These are phyloP conservation scores for Scolanthus callimorphus DNA, from an alignment of 92 coral and sea anemone species.

Conservation along the genomic window DNA sequence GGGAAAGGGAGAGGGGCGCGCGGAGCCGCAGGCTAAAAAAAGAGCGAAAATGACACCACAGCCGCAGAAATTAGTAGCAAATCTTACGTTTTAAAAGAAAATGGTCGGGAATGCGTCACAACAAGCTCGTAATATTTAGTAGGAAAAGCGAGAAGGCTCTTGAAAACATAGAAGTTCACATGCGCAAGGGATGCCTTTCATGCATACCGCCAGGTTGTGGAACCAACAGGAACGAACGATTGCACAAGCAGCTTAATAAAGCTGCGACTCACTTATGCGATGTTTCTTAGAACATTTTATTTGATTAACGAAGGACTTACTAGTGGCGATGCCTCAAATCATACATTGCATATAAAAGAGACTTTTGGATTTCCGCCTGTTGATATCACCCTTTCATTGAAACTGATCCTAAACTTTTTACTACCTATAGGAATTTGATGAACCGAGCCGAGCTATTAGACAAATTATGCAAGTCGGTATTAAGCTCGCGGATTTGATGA, in stretches of 20 bases:
- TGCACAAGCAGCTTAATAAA: slow-evolving; percentile 45
- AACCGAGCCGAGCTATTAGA: neutral
- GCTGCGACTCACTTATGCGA: slow-evolving; percentile 6
- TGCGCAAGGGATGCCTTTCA: slow-evolving; percentile 61
- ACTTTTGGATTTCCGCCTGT: too few species aligned
- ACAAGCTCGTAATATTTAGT: neutral
- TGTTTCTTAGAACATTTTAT: slow-evolving; percentile 2
- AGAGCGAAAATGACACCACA: neutral
- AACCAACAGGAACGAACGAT: slow-evolving; percentile 52
- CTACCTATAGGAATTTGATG: neutral
- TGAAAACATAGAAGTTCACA: slow-evolving; percentile 47
- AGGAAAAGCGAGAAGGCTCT: neutral
- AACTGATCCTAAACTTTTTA: neutral
- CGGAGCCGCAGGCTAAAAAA: neutral
- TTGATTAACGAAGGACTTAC: neutral
- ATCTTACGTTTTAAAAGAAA: neutral
- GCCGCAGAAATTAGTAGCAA: neutral
- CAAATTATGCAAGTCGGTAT: neutral
- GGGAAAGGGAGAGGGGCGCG: too few species aligned
- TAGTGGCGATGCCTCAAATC: too few species aligned
- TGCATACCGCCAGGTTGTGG: slow-evolving; percentile 62
- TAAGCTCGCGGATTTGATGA: too few species aligned
- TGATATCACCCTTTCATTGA: too few species aligned
- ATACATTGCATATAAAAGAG: neutral
- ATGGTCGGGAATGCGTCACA: slow-evolving; percentile 4